Base-by-base conservation (phyloP, 2,797 vertebrate genomes). In the Mastacembelus armatus region DNA sequence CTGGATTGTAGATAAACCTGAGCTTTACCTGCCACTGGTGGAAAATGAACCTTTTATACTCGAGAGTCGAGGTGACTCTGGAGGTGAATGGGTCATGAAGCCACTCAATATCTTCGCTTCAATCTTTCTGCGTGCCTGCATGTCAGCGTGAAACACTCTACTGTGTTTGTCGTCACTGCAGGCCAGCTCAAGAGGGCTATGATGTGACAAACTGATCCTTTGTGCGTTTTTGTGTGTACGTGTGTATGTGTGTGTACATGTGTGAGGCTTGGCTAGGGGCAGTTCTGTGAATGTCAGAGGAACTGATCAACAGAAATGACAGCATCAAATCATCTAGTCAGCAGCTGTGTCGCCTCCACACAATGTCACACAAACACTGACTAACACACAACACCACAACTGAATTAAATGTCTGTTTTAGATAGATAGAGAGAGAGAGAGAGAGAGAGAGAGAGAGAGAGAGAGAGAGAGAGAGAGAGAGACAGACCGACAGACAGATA, bases 321-420 rank as follows among this genome's bases (percentile, higher is more conserved):
- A 44, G 40, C 60, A 55, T 69, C 71, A 60, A 79, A 74, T 33
- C 48, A 66, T 62, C 59, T 50, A 58, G 68, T 52, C 56, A 77
- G 79, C 80, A 78, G 78, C 74, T 78, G 75, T 55, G 68, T 29
- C 36, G 58, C 65, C 56, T 75, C 71, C 27, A 66, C 65, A 33
- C 21, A 49, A 36, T 22, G 32, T 56, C 62, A 19, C 48, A 61
- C 61, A 61, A 78, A 77, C 71, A 66, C 22, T 14, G 21, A 22
- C 40, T 71, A 68, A 69, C 74, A 76, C 19, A 32, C 38, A 36
- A 38, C 48, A 44, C 29, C 35, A 42, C 51, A 22, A 19, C 26
- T 42, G 48, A 27, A 59, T 18, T 42, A 14, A 80, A 61, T 7
- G 42, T 52, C 43, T 1, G 19, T 14, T 18, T 66, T n/a, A n/a